A percentile compares a stretch with the other conserved stretches of the same genome.
Conservation (phyloP, 2,113 vertebrate genomes). For the Phylloscopus whistleri region DNA sequence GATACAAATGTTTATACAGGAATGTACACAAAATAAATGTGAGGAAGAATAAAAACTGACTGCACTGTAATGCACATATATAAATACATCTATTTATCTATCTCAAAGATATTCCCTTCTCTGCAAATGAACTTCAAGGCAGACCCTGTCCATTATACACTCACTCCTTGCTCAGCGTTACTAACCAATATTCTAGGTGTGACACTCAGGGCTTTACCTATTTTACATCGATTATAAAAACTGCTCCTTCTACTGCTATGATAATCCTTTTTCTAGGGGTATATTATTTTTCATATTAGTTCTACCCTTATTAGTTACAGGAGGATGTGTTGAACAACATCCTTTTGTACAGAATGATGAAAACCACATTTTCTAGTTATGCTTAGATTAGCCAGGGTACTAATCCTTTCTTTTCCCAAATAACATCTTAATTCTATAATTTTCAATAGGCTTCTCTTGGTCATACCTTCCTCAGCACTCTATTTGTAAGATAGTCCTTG, state of each 20-base stretch:
- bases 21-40: background rate
- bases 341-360: background rate
- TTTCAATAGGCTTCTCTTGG: background rate
- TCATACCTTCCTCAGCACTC: background rate
- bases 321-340: constrained; percentile 37
- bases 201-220: constrained; percentile 42
- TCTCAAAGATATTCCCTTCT: background rate
- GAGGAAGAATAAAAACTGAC: background rate
- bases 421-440: constrained; percentile 15
- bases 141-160: background rate
- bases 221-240: constrained; percentile 57
- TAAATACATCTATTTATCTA: background rate
- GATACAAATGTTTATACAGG: background rate
- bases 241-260: background rate
- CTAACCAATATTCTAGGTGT: constrained; percentile 63
- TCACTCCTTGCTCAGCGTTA: constrained; percentile 19
- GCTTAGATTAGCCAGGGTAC: constrained; percentile 52
- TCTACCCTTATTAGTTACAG: constrained; percentile 45
- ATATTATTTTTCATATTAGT: constrained; percentile 51
- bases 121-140: constrained; percentile 17
- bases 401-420: constrained; percentile 5
- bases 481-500: background rate
- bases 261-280: constrained; percentile 40
- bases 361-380: constrained; percentile 53
- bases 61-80: background rate